Conservation (phyloP, 2,797 vertebrate species). For the Ara ararauna region DNA sequence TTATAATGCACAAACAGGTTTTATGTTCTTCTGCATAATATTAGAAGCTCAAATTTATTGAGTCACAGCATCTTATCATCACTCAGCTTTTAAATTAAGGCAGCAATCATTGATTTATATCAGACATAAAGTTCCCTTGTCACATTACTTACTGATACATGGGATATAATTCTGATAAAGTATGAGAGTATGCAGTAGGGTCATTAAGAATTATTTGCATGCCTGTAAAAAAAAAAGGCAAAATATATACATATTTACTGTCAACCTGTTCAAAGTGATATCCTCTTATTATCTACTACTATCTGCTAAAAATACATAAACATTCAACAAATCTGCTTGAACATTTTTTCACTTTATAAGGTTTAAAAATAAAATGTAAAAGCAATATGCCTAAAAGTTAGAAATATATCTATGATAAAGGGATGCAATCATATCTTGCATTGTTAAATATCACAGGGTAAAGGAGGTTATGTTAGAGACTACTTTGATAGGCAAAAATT, state of each 20-base stretch:
- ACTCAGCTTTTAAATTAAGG: conserved; percentile 72
- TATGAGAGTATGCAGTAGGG: neutral
- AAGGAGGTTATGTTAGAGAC: neutral
- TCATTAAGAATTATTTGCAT: conserved; percentile 66
- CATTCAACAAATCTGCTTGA: conserved; percentile 12
- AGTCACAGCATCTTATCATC: conserved; percentile 66
- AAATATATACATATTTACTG: conserved; percentile 18
- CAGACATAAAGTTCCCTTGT: conserved; percentile 54
- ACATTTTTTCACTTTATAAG: conserved; percentile 1
- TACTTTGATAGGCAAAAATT: neutral
- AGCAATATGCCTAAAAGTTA: neutral
- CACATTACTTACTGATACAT: conserved; percentile 57
- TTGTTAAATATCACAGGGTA: neutral
- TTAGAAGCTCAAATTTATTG: conserved; percentile 73
- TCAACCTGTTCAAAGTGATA: conserved; percentile 28
- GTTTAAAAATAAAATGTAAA: conserved; percentile 9
- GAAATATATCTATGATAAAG: neutral
- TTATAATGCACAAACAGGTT: conserved; percentile 74
- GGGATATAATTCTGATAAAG: conserved; percentile 51
- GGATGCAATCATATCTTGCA: neutral
- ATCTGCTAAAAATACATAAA: neutral
- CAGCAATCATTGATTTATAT: conserved; percentile 65
- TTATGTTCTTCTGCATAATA: conserved; percentile 75
- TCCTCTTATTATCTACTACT: neutral
- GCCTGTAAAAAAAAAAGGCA: neutral